Base-by-base conservation (phyloP, 2,113 vertebrate genomes). In the Toxostoma redivivum region DNA sequence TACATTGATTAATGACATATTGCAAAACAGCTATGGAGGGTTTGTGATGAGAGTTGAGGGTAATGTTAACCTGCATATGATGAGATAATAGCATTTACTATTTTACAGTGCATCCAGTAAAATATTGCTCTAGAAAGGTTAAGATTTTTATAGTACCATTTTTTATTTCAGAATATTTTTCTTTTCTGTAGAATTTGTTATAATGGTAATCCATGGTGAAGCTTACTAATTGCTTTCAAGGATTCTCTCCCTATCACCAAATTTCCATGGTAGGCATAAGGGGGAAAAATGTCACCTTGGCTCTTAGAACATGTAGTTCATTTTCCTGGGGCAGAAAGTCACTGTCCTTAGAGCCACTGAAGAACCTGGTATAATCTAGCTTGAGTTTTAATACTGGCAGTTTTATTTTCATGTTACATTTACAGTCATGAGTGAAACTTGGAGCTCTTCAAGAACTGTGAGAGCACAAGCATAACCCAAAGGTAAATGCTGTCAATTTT, bases 401-500 rank as follows among this genome's bases (percentile, higher is more conserved):
- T 83, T 91, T 96, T 95, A 86, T 94, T 97, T 97, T 97, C 84
- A 86, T 96, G 81, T 95, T 96, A 89, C 70, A 89, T 88, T 94
- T 96, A 77, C 60, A 94, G 44, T 94, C 87, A 95, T 54, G 71
- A 95, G 90, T 2, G 6, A 95, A 66, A 93, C 79, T 91, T 97
- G 81, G 28, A 38, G 76, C 94, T 97, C 93, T 96, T 94, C 82
- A 96, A 88, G 80, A 95, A 23, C 92, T 89, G 73, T 86, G 89
- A 92, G 83, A 95, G 86, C 83, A 87, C 74, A 97, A 93, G 86
- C 76, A n/a, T 96, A 95, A 95, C 51, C 88, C 90, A 96, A 88
- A 97, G 95, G 89, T 96, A 97, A 95, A 97, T 91, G 84, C 82
- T 92, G 66, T 92, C 78, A 95, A 38, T 96, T 92, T 96, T 93